Percentiles rank a stretch among this genome's conserved stretches.
Evolutionary conservation across 2,797 vertebrate genomes (phyloP).

Genomic region (Hoplostethus mediterraneus): DNA sequence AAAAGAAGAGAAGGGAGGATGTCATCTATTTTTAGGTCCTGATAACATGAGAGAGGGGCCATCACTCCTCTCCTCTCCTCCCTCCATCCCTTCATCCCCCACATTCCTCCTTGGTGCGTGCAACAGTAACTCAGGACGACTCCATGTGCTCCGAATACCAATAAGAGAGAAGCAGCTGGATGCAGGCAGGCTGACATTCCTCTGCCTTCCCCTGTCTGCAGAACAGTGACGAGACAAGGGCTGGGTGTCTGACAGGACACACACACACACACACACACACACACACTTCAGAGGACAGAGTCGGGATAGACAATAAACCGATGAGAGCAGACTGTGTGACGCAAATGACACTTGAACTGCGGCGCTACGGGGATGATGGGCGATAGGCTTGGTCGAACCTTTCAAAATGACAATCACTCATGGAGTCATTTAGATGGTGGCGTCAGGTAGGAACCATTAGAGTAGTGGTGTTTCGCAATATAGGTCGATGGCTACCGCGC

Average conservation of each 20-base stretch:
- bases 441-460: slow-evolving; percentile 16
- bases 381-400: slow-evolving; percentile 34
- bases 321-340: slow-evolving; percentile 58
- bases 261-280: slow-evolving; percentile 26
- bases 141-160: slow-evolving; percentile 78
- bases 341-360: slow-evolving; percentile 60
- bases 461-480: neutral
- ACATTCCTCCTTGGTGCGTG: slow-evolving; percentile 81
- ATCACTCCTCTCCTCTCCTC: slow-evolving; percentile 49
- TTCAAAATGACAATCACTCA: slow-evolving; percentile 31
- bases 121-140: slow-evolving; percentile 70
- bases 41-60: slow-evolving; percentile 67
- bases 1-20: slow-evolving; percentile 73
- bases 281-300: slow-evolving; percentile 63
- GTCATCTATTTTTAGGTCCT: slow-evolving; percentile 79
- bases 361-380: slow-evolving; percentile 57
- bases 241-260: slow-evolving; percentile 63
- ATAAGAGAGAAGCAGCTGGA: slow-evolving; percentile 79
- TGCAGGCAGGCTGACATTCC: slow-evolving; percentile 78
- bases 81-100: slow-evolving; percentile 65
- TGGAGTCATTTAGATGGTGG: slow-evolving; percentile 10
- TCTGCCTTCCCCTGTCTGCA: slow-evolving; percentile 72
- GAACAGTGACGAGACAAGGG: slow-evolving; percentile 65
- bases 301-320: slow-evolving; percentile 51
- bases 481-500: neutral